Conservation (phyloP, 2,113 vertebrate genomes). For the Spilogale gracilis region DNA sequence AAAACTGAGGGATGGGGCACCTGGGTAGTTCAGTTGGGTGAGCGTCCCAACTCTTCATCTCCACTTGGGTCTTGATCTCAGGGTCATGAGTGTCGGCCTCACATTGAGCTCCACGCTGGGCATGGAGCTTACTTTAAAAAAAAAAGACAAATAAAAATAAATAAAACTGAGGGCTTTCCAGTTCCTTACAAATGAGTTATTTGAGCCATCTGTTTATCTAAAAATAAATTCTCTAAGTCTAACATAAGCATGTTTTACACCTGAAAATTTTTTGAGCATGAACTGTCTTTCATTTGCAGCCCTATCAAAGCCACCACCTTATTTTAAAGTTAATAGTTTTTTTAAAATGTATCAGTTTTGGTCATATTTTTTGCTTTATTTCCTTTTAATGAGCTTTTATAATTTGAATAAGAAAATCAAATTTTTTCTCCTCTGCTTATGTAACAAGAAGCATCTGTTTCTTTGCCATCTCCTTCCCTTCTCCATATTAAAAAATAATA, state of each 20-base stretch:
- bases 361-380: conserved; percentile 17
- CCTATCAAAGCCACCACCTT: conserved; percentile 17
- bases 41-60: background rate
- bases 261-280: conserved; percentile 6
- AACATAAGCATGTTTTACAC: background rate
- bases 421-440: background rate
- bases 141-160: background rate
- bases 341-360: background rate
- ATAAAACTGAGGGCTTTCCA: background rate
- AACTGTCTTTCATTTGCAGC: conserved; percentile 8
- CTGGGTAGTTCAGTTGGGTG: background rate
- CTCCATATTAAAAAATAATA: conserved; percentile 6
- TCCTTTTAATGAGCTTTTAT: conserved; percentile 26
- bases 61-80: background rate
- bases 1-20: background rate
- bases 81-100: background rate
- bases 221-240: conserved; percentile 52
- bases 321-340: conserved; percentile 34
- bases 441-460: conserved; percentile 8
- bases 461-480: background rate
- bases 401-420: conserved; percentile 44
- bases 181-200: conserved; percentile 11
- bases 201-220: conserved; percentile 29
- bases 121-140: background rate
- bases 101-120: background rate